Conservation (phyloP, 2,888 invertebrate species). For the Stramonita haemastoma region DNA sequence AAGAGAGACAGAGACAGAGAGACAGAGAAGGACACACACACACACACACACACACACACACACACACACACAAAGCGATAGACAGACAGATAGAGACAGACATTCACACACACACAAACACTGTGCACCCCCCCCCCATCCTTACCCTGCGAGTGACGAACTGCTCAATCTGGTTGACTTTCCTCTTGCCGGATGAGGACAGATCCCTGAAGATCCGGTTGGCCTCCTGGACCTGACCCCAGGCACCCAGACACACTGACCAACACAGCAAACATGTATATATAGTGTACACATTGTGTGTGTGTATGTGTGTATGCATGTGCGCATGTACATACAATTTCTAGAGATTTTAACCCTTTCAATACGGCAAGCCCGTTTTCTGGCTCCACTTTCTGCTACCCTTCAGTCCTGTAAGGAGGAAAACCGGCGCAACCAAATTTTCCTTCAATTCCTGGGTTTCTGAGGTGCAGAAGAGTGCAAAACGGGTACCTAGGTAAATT, state of each 20-base stretch:
- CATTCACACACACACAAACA: not conserved
- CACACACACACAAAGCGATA: not conserved
- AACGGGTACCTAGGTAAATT: too few relatives aligned
- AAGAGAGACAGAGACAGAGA: not conserved
- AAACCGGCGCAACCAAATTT: too few relatives aligned
- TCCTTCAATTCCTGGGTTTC: too few relatives aligned
- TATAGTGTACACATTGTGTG: not conserved
- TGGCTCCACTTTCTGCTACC: too few relatives aligned
- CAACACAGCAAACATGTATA: not conserved
- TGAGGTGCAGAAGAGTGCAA: too few relatives aligned
- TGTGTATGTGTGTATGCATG: not conserved
- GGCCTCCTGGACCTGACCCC: constrained; percentile 78
- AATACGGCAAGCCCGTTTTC: too few relatives aligned
- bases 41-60: not conserved
- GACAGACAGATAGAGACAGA: not conserved
- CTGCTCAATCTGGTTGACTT: constrained; percentile 78
- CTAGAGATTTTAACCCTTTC: too few relatives aligned
- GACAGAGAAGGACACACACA: not conserved
- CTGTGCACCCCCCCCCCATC: constrained; percentile 59
- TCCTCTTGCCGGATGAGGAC: constrained; percentile 74
- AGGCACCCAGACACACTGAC: constrained; percentile 79
- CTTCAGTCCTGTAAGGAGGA: too few relatives aligned
- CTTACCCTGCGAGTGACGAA: constrained; percentile 76
- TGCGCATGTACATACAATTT: too few relatives aligned
- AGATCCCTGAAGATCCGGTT: constrained; percentile 76